These are phyloP conservation scores for Neoarius graeffei DNA, from an alignment of 2,113 vertebrate species.

Conservation along the genomic window DNA sequence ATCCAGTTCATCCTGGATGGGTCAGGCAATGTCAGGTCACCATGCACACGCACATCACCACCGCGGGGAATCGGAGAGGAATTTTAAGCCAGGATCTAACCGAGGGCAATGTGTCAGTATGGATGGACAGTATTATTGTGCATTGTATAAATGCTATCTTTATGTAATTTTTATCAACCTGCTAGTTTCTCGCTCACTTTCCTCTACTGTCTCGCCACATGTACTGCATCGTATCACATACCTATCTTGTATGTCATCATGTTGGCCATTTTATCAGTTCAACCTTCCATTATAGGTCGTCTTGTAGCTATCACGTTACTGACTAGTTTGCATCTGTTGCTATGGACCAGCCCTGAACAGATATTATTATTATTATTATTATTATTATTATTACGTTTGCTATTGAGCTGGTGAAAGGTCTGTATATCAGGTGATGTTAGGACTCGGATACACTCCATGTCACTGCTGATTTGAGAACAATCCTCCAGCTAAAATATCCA, in stretches of 20 bases:
- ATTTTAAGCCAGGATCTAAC: not conserved
- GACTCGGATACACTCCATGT: not conserved
- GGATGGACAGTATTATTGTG: not conserved
- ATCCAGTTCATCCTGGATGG: not conserved
- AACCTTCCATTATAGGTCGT: not conserved
- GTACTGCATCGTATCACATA: not conserved
- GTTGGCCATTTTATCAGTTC: not conserved
- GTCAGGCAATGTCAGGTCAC: not conserved
- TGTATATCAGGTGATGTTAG: not conserved
- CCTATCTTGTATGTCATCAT: not conserved
- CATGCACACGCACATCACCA: not conserved
- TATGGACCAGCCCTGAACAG: not conserved
- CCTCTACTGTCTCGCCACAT: not conserved
- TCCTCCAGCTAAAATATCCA: not conserved
- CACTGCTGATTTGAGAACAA: not conserved
- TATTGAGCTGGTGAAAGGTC: no score
- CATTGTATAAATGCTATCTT: not conserved
- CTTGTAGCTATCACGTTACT: not conserved
- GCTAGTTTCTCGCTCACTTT: not conserved
- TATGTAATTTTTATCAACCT: not conserved
- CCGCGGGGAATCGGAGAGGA: not conserved
- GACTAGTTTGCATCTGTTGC: not conserved
- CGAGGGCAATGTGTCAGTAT: not conserved
- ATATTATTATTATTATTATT: not conserved
- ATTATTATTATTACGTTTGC: no score